Evolutionary conservation across 1,140 invertebrate species (phyloP).

Genomic region (Orchesella cincta): DNA sequence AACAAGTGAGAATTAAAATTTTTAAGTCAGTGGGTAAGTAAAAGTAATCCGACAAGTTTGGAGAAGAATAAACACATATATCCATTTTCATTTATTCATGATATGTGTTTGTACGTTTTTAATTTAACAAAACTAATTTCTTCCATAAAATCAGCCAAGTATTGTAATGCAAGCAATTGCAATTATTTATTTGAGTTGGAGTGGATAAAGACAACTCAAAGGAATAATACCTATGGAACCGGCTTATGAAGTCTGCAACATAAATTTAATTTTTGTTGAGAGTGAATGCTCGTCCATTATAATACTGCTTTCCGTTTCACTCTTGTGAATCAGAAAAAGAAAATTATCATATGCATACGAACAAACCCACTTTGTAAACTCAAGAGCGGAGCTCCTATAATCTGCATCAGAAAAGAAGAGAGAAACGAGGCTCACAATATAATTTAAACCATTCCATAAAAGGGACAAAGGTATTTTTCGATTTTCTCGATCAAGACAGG

Average conservation of each 20-base stretch:
- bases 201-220: too few relatives aligned
- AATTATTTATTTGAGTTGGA: too few relatives aligned
- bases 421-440: not conserved
- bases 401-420: not conserved
- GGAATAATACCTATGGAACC: too few relatives aligned
- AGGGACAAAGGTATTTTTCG: constrained; percentile 11
- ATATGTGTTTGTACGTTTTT: not conserved
- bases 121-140: constrained; percentile 9
- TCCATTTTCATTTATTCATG: not conserved
- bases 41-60: constrained; percentile 20
- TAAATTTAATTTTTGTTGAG: too few relatives aligned
- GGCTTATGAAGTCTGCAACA: too few relatives aligned
- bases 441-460: constrained; percentile 9
- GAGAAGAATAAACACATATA: not conserved
- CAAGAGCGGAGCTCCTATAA: too few relatives aligned
- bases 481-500: not conserved
- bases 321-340: not conserved
- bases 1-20: not conserved
- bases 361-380: too few relatives aligned
- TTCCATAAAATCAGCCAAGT: not conserved
- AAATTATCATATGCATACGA: too few relatives aligned
- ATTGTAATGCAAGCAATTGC: too few relatives aligned
- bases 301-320: too few relatives aligned
- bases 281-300: too few relatives aligned
- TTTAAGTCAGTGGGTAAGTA: constrained; percentile 24